Base-by-base conservation (phyloP, 2,888 invertebrate species). In the Lepeophtheirus nordmannii region DNA sequence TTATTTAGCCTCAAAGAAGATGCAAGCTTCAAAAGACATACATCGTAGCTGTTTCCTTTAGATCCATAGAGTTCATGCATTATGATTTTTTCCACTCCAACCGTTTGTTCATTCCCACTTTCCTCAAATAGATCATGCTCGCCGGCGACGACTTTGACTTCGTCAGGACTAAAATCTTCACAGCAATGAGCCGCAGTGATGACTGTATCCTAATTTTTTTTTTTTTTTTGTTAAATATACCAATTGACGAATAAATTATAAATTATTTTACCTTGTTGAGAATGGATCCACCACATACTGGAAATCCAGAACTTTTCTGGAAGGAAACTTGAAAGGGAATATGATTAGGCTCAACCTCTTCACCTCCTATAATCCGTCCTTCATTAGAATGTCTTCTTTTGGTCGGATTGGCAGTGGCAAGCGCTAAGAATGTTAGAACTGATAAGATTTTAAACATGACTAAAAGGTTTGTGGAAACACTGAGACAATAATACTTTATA, bases 21-120 rank as follows among this genome's bases (percentile, higher is more conserved):
- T 59, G 70, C 76, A 62, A 89, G 75, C 67, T 81, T 80, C 0
- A 92, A 74, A 1, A 93, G 73, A 0, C 86, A 90, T 67, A 93
- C 85, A 73, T 93, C 92, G 71, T 85, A 85, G 59, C 81, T 82
- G 7, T 30, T 30, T 7, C 30, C 7, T 30, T 30, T 30, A 30
- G 30, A 5, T 30, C 30, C 30, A 30, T 30, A 30, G 3, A 30
- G 30, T 30, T 30, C 30, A 30, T 30, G 30, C 30, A 30, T 30
- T 30, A 30, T 30, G 7, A 30, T 30, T 63, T 89, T 10, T 11
- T 20, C 9, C 57, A 12, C 23, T 10, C 20, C 20, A 20, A 10
- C 20, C 30, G 30, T 30, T 30, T 57, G 57, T 57, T 57, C 57
- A 23, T 57, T n/a, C 11, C 57, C 57, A 57, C 22, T 22, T 20